These are phyloP conservation scores for Periparus ater DNA, from an alignment of 2,797 vertebrate species.

Conservation along the genomic window DNA sequence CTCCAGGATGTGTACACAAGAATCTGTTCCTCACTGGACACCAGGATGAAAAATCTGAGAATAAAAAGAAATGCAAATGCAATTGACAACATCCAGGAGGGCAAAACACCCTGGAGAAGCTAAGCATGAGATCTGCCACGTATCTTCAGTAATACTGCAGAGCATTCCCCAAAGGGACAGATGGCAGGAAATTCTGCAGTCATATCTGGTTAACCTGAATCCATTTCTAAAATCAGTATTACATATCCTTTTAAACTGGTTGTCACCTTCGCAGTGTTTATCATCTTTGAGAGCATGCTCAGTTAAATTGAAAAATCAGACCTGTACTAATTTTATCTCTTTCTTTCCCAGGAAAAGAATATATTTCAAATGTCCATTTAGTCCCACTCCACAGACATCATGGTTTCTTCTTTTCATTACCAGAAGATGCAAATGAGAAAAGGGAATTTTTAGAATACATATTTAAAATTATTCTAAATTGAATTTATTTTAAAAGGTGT, in stretches of 20 bases:
- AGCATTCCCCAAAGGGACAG: conserved; percentile 27
- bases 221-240: conserved; percentile 51
- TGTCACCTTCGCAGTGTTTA: not conserved
- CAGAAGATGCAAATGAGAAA: not conserved
- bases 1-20: conserved; percentile 30
- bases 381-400: not conserved
- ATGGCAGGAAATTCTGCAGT: conserved; percentile 22
- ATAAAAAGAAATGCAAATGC: conserved; percentile 19
- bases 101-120: conserved; percentile 26
- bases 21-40: conserved; percentile 24
- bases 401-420: not conserved
- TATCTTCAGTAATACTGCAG: not conserved
- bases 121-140: not conserved
- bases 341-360: conserved; percentile 39
- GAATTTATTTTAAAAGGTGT: not conserved
- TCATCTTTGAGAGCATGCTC: not conserved
- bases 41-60: not conserved
- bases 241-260: conserved; percentile 30
- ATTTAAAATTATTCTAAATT: not conserved
- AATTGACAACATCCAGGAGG: conserved; percentile 38
- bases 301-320: conserved; percentile 38
- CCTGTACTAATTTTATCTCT: not conserved
- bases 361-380: not conserved
- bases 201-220: conserved; percentile 46
- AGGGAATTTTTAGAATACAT: not conserved